A percentile compares a stretch with the other conserved stretches of the same genome.
Evolutionary conservation across 37 sponge, comb jelly and placozoan species (phyloP).

Genomic region (Amphimedon queenslandica): DNA sequence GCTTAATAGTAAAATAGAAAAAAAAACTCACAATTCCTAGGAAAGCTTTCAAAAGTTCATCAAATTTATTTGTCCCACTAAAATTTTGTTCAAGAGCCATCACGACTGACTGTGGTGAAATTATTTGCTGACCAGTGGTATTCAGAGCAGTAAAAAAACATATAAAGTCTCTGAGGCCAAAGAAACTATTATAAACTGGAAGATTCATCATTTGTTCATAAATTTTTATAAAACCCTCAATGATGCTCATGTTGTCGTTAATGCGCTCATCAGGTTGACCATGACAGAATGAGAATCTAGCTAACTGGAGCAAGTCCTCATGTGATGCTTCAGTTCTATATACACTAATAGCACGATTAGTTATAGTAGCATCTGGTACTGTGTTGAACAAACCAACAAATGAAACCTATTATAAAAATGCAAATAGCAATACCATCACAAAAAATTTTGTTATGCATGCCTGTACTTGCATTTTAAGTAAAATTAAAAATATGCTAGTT

Average conservation of each 20-base stretch:
- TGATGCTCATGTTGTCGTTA: no score
- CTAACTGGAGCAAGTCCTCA: conserved; percentile 61
- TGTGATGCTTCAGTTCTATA: conserved; percentile 62
- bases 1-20: no score
- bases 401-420: conserved; percentile 50
- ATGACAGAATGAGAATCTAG: conserved; percentile 25
- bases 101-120: conserved; percentile 63
- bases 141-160: conserved; percentile 69
- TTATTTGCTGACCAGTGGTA: neutral
- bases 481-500: neutral
- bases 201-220: no score
- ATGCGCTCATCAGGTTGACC: neutral
- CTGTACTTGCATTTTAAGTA: neutral
- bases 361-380: conserved; percentile 90
- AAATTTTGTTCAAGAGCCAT: conserved; percentile 88
- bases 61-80: conserved; percentile 52
- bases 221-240: no score
- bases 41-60: neutral
- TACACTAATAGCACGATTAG: conserved; percentile 86
- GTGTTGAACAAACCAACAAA: conserved; percentile 92
- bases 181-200: conserved; percentile 42
- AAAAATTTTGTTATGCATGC: no score
- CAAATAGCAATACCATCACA: no score
- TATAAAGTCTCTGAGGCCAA: conserved; percentile 85
- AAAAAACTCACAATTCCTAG: conserved; percentile 8